Conservation (phyloP, 1,140 invertebrate species). For the Musca vetustissima region DNA sequence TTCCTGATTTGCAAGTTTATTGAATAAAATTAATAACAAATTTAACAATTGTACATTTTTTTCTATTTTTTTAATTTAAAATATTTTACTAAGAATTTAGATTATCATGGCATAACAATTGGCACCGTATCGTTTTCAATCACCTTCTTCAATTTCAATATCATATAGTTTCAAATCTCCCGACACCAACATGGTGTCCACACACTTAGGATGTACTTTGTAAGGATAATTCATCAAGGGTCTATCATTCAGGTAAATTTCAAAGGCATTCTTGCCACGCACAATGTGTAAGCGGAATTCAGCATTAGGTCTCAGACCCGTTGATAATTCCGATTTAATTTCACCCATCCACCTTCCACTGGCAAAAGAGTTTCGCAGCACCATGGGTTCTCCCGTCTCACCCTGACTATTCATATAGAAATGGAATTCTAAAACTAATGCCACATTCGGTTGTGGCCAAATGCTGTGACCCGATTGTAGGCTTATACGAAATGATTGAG, state of each 20-base stretch:
- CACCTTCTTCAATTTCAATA: neutral
- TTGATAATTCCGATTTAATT: constrained; percentile 2
- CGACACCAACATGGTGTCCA: neutral
- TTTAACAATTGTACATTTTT: too few relatives aligned
- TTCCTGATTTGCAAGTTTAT: too few relatives aligned
- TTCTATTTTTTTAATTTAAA: too few relatives aligned
- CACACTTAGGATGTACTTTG: neutral
- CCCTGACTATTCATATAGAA: neutral
- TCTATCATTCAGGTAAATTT: constrained; percentile 3
- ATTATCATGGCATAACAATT: too few relatives aligned
- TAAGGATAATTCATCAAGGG: neutral
- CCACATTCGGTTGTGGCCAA: constrained; percentile 3
- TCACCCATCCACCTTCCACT: neutral
- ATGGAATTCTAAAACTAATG: neutral
- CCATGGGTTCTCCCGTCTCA: constrained; percentile 2
- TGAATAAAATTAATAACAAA: too few relatives aligned
- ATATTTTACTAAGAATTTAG: too few relatives aligned
- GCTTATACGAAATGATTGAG: neutral
- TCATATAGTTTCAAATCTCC: constrained; percentile 1
- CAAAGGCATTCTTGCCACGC: neutral
- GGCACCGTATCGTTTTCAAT: neutral
- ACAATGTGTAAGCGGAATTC: neutral
- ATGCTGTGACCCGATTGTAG: neutral
- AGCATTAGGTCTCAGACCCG: neutral
- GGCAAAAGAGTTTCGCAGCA: neutral